Evolutionary conservation across 2,113 vertebrate genomes (phyloP), one percentile per base, ranked within the genome.

Genomic region (Motacilla alba): DNA sequence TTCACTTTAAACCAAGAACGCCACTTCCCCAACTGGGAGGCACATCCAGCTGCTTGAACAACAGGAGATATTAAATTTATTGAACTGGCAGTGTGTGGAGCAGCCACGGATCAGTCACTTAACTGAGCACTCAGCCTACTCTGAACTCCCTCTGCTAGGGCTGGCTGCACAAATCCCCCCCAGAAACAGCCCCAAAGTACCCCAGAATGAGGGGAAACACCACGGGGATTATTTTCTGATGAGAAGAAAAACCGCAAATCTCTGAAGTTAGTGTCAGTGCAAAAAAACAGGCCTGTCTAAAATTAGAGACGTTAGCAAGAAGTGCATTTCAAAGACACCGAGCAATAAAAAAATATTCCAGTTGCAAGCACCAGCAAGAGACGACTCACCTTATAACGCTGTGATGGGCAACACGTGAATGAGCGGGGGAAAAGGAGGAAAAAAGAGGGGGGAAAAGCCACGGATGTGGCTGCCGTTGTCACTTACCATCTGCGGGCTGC

Each of bases 401-500:
- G 18, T 0, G 7, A 5, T 2, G 39, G 17, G 66, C 31, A 41
- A 9, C 2, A 27, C 19, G 28, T 10, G 53, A 28, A 28, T 60
- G 8, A 50, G 22, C 0, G 16, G 26, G 18, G 26, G 1, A 56
- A 59, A 33, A 43, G 0, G 28, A n/a, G 16, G 30, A 15, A 19
- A 86, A 58, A 31, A 0, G 3, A 50, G 4, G 22, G 21, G 9
- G 5, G 2, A 35, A 33, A 9, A 31, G 31, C 21, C 3, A 0
- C 0, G 24, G 23, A 72, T 3, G n/a, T 0, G n/a, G 37, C 9
- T 2, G 13, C 4, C 15, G 3, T 3, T 4, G 8, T 21, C 60
- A 96, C 99, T 99, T 97, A 99, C 99, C 99, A 81, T 99, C 99
- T 3, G 99, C 99, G 0, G 99, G 99, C 94, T 99, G 99, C 93